Evolutionary conservation across 1,140 invertebrate species (phyloP), one percentile per base, ranked within the genome.

Genomic region (Pogonognathellus flavescens): DNA sequence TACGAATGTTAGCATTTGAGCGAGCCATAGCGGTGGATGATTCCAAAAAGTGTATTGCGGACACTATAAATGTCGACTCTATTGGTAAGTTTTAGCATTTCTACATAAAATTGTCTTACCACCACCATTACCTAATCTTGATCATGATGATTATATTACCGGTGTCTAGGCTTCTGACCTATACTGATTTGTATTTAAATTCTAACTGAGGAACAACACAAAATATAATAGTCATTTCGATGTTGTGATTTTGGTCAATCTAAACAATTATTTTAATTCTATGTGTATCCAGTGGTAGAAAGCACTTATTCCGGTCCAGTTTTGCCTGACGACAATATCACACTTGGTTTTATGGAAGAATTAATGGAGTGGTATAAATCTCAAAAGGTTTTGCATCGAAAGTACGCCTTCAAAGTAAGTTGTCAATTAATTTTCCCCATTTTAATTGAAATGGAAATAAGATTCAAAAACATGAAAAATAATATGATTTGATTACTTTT

Each of bases 1-100:
- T 99, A 4, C 97, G 95, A 90, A 95, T 95, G 92, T 93, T 97
- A 87, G 97, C 97, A 1, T 99, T 99, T 92, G 96, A 98, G 91
- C 97, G 97, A 91, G 99, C 99, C 1, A 99, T 99, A 89, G 94
- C 97, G 13, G 95, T 97, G 2, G 97, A 99, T 89, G 95, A 97
- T 86, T 93, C 94, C 41, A 95, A 95, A 89, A 96, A 95, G 89
- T 95, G 94, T 89, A 93, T 99, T 87, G 94, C 96, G 7, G 96
- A 98, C 85, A 92, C 93, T 86, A 95, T 99, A 87, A 95, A 99
- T 91, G 91, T 98, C 89, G 96, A 98, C 89, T 93, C 93, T 82
- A 98, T 99, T 94, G 93, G 96, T 98, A 93, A 93, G 16, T 41
- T 53, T n/a, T n/a, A n/a, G n/a, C n/a, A n/a, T n/a, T n/a, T n/a